Conservation (phyloP, 2,888 invertebrate genomes). For the Platerodrilus igneus region DNA sequence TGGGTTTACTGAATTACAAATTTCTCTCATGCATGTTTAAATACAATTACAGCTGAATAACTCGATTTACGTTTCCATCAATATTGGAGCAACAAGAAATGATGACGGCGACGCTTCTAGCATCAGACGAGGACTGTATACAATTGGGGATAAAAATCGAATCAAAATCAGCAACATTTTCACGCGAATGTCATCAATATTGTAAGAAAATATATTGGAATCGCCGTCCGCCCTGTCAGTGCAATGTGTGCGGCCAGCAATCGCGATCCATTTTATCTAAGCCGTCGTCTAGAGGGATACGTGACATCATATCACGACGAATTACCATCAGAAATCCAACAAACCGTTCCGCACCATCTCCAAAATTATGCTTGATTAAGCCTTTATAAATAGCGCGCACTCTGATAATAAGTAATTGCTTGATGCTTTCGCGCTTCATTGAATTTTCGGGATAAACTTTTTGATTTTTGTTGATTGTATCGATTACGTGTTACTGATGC, state of each 20-base stretch:
- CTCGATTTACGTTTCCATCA: no score
- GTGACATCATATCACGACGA: constrained; percentile 35
- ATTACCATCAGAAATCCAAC: constrained; percentile 32
- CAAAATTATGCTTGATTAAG: constrained; percentile 30
- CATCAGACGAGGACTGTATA: no score
- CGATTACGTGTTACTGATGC: no score
- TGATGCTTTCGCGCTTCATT: constrained; percentile 28
- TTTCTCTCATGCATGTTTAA: no score
- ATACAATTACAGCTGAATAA: no score
- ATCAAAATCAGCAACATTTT: constrained; percentile 16
- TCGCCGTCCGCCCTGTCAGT: constrained; percentile 23
- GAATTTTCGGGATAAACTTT: constrained; percentile 28
- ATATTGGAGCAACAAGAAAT: no score
- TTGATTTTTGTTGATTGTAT: constrained; percentile 29
- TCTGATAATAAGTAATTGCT: constrained; percentile 31
- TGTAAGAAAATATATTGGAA: constrained; percentile 21
- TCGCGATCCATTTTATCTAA: constrained; percentile 22
- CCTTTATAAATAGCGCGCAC: constrained; percentile 25
- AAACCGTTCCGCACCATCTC: constrained; percentile 22
- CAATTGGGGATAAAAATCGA: constrained; percentile 10
- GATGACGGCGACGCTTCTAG: neutral
- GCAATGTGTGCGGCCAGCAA: constrained; percentile 21
- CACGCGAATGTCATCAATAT: constrained; percentile 20
- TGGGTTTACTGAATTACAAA: no score
- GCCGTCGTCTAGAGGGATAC: constrained; percentile 27